A percentile compares a stretch with the other conserved stretches of the same genome.
Evolutionary conservation across 2,797 vertebrate genomes (phyloP).

Genomic region (Botia kubotai): DNA sequence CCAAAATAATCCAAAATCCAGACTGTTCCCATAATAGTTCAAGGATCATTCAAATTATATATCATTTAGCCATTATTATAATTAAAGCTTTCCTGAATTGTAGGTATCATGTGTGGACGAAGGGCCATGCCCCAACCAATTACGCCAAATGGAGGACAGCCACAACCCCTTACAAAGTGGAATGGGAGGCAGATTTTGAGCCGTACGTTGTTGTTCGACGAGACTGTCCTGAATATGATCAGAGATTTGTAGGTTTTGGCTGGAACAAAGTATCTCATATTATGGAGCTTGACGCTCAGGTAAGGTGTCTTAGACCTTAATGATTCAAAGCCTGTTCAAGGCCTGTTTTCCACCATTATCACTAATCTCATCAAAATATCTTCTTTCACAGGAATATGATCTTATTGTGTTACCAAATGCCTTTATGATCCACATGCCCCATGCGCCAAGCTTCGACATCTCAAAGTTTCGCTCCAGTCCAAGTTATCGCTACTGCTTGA

Average conservation of each 20-base stretch:
- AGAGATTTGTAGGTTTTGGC: conserved; percentile 94
- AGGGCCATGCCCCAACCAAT: conserved; percentile 90
- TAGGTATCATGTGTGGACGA: conserved; percentile 96
- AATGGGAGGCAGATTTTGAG: conserved; percentile 93
- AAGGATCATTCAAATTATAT: neutral
- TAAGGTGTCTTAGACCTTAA: conserved; percentile 59
- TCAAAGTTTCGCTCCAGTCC: conserved; percentile 93
- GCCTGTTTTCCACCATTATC: too few species aligned
- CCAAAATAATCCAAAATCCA: neutral
- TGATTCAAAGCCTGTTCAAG: too few species aligned
- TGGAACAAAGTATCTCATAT: conserved; percentile 98
- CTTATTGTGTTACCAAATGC: conserved; percentile 93
- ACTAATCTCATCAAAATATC: conserved; percentile 13
- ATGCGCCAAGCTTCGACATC: conserved; percentile 94
- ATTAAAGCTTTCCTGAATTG: neutral
- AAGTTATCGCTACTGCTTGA: conserved; percentile 88
- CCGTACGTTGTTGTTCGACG: conserved; percentile 92
- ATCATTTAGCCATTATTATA: neutral
- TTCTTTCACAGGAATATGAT: conserved; percentile 85
- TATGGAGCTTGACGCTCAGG: conserved; percentile 95
- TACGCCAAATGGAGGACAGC: conserved; percentile 94
- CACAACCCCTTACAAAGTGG: conserved; percentile 87
- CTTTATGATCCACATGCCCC: conserved; percentile 97
- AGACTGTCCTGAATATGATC: conserved; percentile 92
- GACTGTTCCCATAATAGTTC: neutral